phyloP scores from a whole-genome alignment of 2,888 invertebrate genomes.

The Drosophila longiperda region DNA sequence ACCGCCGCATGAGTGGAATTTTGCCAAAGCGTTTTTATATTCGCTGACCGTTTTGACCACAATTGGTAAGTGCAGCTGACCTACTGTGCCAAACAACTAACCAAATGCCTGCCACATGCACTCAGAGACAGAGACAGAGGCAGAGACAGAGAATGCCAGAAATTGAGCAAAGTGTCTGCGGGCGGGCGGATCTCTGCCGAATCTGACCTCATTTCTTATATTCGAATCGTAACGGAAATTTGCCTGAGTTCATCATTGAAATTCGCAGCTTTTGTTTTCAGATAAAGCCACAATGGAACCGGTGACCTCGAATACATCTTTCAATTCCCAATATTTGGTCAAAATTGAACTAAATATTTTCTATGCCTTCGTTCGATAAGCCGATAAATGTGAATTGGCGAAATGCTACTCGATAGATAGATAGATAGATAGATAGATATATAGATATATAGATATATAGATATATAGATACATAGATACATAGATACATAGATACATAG shows the following conservation, averaged over 20 bases:
- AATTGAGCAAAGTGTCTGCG: conserved; percentile 1
- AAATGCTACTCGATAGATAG: neutral
- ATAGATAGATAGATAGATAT: neutral
- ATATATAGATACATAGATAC: too few relatives aligned
- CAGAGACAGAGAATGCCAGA: neutral
- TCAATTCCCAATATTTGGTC: neutral
- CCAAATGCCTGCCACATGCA: conserved; percentile 25
- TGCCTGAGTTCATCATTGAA: conserved; percentile 3
- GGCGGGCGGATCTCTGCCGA: neutral
- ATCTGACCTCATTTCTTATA: neutral
- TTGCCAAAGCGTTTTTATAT: conserved; percentile 96
- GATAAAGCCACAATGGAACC: neutral
- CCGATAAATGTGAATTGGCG: neutral
- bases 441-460: too few relatives aligned
- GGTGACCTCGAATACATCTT: neutral
- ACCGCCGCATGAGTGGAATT: conserved; percentile 90
- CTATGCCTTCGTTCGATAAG: neutral
- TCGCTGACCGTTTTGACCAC: conserved; percentile 97
- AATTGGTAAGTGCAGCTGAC: conserved; percentile 89
- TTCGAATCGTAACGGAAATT: neutral
- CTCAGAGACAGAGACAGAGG: neutral
- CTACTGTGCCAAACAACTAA: conserved; percentile 10
- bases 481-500: too few relatives aligned
- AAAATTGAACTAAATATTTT: neutral
- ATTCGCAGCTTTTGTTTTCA: neutral